Evolutionary conservation across 2,797 vertebrate genomes (phyloP), one percentile per base, ranked within the genome.

Genomic region (Eulemur rubriventer): DNA sequence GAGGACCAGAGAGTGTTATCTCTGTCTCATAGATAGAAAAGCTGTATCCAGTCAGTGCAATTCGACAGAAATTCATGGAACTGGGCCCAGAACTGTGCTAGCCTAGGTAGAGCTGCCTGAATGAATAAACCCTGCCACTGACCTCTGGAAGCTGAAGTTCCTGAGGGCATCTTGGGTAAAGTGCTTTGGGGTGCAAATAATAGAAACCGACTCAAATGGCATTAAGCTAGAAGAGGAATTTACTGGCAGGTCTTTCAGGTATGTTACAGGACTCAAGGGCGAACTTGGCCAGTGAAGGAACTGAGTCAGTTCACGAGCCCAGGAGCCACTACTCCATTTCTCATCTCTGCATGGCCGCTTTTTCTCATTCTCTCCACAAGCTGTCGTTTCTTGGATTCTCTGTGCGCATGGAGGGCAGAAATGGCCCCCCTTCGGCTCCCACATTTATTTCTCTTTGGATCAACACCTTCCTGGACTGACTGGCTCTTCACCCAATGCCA

Each of bases 401-500:
- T 83, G 48, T 87, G 18, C 24, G 59, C 0, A 2, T 33, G 12
- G 41, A 90, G 8, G 35, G 30, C 48, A 87, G 22, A 83, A 72
- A 65, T 35, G 11, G 1, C 24, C 30, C 38, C 9, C 18, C 7
- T 69, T 30, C 28, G 48, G 6, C 48, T 76, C 8, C 41, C 30
- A 65, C 63, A 6, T 46, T 35, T 75, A 46, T 33, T 5, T 63
- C 65, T 26, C 26, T 82, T 70, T 59, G 16, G 38, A 41, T 46
- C n/a, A 82, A 86, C 30, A 91, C 46, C 16, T 38, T 61, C 24
- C 59, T 79, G 55, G 35, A 79, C 50, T n/a, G 24, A 48, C 17
- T 75, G 35, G 7, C 7, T 84, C 16, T 69, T 93, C 57, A 95
- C 28, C 61, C 50, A 92, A 61, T 65, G 79, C 33, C 38, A 91